Evolutionary conservation across 2,888 invertebrate species (phyloP).

Genomic region (Hybos culiciformis): DNA sequence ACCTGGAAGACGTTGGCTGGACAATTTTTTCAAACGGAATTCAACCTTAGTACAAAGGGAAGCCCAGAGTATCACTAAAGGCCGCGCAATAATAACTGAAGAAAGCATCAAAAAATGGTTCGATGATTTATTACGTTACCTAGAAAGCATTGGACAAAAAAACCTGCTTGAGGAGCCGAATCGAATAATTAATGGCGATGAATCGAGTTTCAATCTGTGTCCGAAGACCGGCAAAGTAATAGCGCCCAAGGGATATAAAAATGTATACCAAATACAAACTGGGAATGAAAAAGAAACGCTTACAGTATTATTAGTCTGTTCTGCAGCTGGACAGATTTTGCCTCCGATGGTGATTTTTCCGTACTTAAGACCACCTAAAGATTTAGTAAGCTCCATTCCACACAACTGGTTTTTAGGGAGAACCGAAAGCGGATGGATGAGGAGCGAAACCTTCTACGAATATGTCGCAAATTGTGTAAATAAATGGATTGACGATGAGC

Average conservation of each 20-base stretch:
- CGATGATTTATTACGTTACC: background rate
- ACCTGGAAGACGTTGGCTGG: no score
- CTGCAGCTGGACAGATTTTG: slow-evolving; percentile 7
- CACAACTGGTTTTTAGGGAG: slow-evolving; percentile 6
- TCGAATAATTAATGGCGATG: slow-evolving; percentile 8
- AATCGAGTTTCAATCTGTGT: slow-evolving; percentile 8
- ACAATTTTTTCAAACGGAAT: background rate
- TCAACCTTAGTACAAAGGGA: background rate
- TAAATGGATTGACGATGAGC: background rate
- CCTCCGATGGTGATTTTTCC: slow-evolving; percentile 10
- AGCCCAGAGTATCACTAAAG: background rate
- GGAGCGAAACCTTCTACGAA: slow-evolving; percentile 9
- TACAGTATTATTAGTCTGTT: no score
- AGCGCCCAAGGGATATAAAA: slow-evolving; percentile 9
- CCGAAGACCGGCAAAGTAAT: no score
- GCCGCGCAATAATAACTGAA: slow-evolving; percentile 5
- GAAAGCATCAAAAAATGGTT: slow-evolving; percentile 8
- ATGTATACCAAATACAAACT: slow-evolving; percentile 7
- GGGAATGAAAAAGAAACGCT: no score
- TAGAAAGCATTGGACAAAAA: background rate
- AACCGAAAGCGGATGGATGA: slow-evolving; percentile 8
- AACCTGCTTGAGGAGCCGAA: slow-evolving; percentile 7
- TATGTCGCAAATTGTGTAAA: background rate
- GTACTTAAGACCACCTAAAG: slow-evolving; percentile 7
- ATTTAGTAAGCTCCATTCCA: slow-evolving; percentile 8